Percentiles rank a stretch among this genome's conserved stretches.
These are phyloP conservation scores for Cinclus mexicanus DNA, from an alignment of 2,113 vertebrate genomes.

Conservation along the genomic window DNA sequence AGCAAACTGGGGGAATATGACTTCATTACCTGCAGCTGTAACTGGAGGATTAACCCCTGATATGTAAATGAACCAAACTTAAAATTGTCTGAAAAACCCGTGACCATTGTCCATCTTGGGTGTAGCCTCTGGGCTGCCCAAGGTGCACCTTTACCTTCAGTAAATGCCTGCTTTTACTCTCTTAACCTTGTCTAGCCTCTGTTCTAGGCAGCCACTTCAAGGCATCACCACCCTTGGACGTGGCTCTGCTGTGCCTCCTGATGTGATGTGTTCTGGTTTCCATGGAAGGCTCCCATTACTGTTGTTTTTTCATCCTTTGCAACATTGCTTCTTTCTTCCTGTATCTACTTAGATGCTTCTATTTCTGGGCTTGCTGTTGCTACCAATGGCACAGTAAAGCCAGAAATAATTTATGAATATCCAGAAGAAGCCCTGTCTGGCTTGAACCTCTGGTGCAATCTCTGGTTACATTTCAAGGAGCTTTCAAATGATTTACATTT, in stretches of 20 bases:
- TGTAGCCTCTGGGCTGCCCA: not conserved
- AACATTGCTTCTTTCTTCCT: not conserved
- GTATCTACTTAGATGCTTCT: not conserved
- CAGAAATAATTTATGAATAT: not conserved
- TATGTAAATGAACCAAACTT: not conserved
- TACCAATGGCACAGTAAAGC: not conserved
- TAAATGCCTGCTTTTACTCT: not conserved
- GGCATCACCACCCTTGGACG: not conserved
- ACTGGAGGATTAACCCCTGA: not conserved
- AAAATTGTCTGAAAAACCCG: not conserved
- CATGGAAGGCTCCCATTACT: not conserved
- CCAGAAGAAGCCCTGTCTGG: not conserved
- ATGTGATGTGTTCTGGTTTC: not conserved
- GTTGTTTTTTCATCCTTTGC: constrained; percentile 19
- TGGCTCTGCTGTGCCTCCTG: not conserved
- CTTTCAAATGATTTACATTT: not conserved
- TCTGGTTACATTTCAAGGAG: not conserved
- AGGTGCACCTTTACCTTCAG: rapidly evolving
- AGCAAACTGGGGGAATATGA: not conserved
- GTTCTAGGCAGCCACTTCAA: too few relatives aligned
- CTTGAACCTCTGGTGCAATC: not conserved
- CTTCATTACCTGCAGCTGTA: not conserved
- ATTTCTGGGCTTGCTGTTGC: not conserved
- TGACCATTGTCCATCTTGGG: not conserved
- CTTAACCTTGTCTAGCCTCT: not conserved